These are phyloP conservation scores for Melanocharis versteri DNA, from an alignment of 2,113 vertebrate genomes.

Conservation along the genomic window DNA sequence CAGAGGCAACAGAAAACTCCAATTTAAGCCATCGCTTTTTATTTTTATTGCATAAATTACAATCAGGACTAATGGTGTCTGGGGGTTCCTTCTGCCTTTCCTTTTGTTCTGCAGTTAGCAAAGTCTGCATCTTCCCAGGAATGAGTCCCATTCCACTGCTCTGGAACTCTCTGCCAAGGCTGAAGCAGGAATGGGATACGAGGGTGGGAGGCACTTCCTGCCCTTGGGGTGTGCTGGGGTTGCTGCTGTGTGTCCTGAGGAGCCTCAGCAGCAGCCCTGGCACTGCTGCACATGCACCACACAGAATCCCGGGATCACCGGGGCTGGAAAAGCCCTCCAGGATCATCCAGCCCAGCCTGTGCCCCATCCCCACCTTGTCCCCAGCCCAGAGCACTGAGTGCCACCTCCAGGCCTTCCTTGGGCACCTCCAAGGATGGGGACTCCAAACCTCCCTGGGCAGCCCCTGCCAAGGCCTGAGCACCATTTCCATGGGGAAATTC, in stretches of 20 bases:
- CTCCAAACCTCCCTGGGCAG: background rate
- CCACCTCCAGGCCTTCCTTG: accelerated
- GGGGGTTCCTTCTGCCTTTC: background rate
- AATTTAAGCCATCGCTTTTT: background rate
- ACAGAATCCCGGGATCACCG: background rate
- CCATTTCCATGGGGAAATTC: background rate
- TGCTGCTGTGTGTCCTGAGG: background rate
- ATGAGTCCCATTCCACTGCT: background rate
- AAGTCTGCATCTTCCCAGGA: background rate
- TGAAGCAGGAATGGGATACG: background rate
- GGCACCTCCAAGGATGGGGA: background rate
- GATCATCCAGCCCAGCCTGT: accelerated
- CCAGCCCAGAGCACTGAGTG: background rate
- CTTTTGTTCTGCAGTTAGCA: background rate
- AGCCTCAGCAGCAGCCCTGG: background rate
- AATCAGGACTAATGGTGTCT: background rate
- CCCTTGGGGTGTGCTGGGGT: background rate
- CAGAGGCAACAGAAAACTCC: background rate
- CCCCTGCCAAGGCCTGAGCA: accelerated
- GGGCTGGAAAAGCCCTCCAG: background rate
- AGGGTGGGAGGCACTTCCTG: background rate
- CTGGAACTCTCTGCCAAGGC: background rate
- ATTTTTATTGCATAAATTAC: background rate
- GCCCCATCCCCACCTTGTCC: background rate
- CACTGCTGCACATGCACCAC: background rate